Percentiles rank a stretch among this genome's conserved stretches.
These are phyloP conservation scores for Oopsacas minuta DNA, from an alignment of 37 sponge, comb jelly and placozoan genomes.

Conservation along the genomic window DNA sequence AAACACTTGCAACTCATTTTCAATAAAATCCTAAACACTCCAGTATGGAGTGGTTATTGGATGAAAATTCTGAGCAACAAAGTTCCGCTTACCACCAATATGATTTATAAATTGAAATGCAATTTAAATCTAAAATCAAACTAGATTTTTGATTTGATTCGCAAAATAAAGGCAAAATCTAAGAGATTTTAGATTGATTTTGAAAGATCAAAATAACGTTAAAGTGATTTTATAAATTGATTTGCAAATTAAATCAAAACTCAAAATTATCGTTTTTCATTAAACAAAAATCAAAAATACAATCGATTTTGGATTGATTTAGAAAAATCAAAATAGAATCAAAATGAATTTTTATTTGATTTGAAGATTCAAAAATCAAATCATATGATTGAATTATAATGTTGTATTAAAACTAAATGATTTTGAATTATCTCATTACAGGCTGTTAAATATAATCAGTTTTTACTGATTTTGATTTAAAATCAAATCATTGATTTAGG, in stretches of 20 bases:
- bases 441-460: neutral
- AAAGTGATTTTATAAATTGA: neutral
- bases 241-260: no score
- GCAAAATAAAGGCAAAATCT: neutral
- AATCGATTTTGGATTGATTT: neutral
- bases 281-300: neutral
- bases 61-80: no score
- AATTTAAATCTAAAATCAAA: no score
- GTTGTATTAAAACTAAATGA: neutral
- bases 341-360: neutral
- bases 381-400: neutral
- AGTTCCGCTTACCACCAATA: no score
- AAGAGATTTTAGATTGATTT: neutral
- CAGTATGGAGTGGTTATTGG: no score
- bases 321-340: neutral
- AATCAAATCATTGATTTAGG: conserved; percentile 13
- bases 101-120: no score
- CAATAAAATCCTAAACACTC: no score
- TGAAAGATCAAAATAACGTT: neutral
- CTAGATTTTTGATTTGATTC: neutral
- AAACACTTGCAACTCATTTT: no score
- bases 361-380: neutral
- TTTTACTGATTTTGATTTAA: conserved; percentile 13
- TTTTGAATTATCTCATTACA: neutral
- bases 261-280: no score